Base-by-base conservation (phyloP, 2,113 vertebrate species). In the Cephalopholis sonnerati region DNA sequence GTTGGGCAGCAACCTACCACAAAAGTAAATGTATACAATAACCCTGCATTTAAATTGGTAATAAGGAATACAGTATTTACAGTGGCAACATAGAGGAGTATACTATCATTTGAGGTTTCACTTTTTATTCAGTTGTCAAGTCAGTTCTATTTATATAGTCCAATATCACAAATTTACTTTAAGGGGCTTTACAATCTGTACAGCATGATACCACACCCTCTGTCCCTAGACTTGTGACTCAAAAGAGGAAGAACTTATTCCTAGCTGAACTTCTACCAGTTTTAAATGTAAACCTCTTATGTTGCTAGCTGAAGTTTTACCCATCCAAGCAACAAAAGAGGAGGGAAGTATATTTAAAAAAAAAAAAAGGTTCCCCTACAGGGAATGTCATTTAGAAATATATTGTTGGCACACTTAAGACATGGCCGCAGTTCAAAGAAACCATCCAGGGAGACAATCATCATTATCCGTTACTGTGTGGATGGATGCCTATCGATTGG, bases 401-500 rank as follows among this genome's bases (percentile, higher is more conserved):
- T 59, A 70, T 66, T 68, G 41, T 22, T 78, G 66, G 62, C 39
- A 81, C 77, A 74, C 48, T 46, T 55, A 50, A 78, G 61, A 27
- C 59, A 50, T 82, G 77, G 90, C 74, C 29, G 20, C 3, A n/a
- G 25, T 82, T 88, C 18, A 83, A 61, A 86, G 67, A 79, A 81
- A 79, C 67, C 54, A 65, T 55, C 67, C 51, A 6, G 74, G 69
- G 63, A 62, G 18, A 68, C 44, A 27, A 69, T 68, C 72, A 39
- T 87, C 76, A 46, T 86, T 69, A 74, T 87, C 65, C 4, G 0
- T 82, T 74, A 54, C 55, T 53, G 51, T 71, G 76, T 72, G 57
- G 75, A 75, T 48, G 55, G 62, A 88, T 51, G 80, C 36, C 20
- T 81, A 87, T 94, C 18, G 83, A 92, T 88, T 7, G 18, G 64